Base-by-base conservation (phyloP, 2,888 invertebrate species). In the Leucophenga maculata region DNA sequence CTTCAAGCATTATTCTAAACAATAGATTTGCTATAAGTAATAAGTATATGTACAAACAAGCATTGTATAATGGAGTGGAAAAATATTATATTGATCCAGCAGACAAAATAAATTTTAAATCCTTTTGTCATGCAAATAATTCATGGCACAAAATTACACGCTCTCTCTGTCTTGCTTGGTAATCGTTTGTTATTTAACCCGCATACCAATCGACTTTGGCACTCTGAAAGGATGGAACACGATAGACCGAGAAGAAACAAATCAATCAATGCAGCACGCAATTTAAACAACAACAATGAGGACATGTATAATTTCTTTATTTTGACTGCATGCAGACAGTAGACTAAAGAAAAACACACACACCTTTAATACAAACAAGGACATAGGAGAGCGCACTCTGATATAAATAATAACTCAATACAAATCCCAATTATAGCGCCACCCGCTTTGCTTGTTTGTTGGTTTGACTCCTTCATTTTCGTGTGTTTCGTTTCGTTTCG, bases 251-350 rank as follows among this genome's bases (percentile, higher is more conserved):
- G 60, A 26, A 69, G 64, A 69, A 69, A 76, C 80, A 81, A 83
- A 82, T 83, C 82, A 83, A 83, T 83, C 82, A 83, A 83, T 81
- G 80, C 80, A 79, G 80, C 84, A 83, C 84, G 84, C 79, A 77
- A 82, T 80, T 82, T 75, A 75, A 78, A 72, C 60, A 48, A 62
- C 62, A 50, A 59, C 14, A 32, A 60, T 16, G 0, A 32, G 22
- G 32, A 60, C 39, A 60, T 16, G 52, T 26, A 69, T 80, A 80
- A 82, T 80, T 82, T 80, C 82, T 82, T 79, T 80, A 82, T 80
- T 80, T 80, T 80, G 82, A 82, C 80, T 77, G 64, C 59, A 66
- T 39, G 54, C 26, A 64, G 48, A 26, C 22, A 64, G 62, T 3
- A n/a, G n/a, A 46, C 26, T 9, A 16, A 52, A 14, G 8, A 14